Evolutionary conservation across 2,888 invertebrate species (phyloP).

Genomic region (Myopa tessellatipennis): DNA sequence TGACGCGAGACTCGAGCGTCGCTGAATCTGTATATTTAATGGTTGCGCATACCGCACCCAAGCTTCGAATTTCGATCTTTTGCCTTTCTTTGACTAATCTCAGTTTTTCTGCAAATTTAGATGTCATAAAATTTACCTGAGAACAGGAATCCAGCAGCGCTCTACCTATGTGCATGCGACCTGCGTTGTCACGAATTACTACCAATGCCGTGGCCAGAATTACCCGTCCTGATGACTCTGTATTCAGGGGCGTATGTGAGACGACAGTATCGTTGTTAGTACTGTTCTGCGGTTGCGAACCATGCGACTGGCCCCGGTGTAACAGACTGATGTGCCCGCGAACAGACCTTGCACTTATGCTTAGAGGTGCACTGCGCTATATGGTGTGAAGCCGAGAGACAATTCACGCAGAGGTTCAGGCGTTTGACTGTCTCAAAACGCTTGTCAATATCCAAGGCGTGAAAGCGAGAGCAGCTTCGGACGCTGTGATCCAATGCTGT

Average conservation of each 20-base stretch:
- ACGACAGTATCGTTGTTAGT: not conserved
- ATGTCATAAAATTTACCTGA: conserved; percentile 38
- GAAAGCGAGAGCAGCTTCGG: not conserved
- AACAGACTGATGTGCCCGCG: conserved; percentile 6
- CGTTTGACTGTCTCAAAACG: conserved; percentile 13
- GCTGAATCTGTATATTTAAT: conserved; percentile 35
- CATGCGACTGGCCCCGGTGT: not conserved
- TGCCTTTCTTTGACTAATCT: conserved; percentile 33
- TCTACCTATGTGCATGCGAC: conserved; percentile 38
- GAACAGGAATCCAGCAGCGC: conserved; percentile 43
- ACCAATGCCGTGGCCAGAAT: conserved; percentile 47
- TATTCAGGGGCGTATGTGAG: conserved; percentile 37
- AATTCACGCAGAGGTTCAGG: conserved; percentile 2
- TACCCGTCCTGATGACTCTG: conserved; percentile 29
- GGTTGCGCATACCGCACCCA: conserved; percentile 40
- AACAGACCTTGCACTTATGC: conserved; percentile 1
- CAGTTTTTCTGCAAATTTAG: conserved; percentile 40
- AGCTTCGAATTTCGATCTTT: conserved; percentile 38
- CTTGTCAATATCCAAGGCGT: not conserved
- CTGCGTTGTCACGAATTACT: conserved; percentile 37
- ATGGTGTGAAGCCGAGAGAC: not conserved
- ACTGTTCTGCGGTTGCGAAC: not conserved
- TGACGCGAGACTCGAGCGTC: conserved; percentile 38
- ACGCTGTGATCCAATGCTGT: not conserved
- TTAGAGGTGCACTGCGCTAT: not conserved